phyloP scores from a whole-genome alignment of 2,797 vertebrate species.

The Moxostoma hubbsi region DNA sequence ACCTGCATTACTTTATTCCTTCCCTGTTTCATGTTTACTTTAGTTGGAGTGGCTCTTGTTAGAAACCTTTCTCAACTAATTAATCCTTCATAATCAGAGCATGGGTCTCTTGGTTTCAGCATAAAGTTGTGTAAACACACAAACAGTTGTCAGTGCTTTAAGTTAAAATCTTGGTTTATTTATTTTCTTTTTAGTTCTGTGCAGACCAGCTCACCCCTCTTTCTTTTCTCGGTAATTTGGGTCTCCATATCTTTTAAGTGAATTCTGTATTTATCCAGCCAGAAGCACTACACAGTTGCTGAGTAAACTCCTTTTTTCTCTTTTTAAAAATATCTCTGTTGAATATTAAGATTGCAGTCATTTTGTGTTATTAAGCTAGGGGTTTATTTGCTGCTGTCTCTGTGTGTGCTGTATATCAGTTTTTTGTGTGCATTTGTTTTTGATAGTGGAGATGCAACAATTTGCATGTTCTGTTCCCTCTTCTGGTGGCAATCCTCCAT shows the following conservation, averaged over 20 bases:
- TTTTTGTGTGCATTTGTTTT: too few species aligned
- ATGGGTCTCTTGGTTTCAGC: background rate
- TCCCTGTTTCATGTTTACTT: background rate
- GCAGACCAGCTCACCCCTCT: background rate
- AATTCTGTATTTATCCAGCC: constrained; percentile 20
- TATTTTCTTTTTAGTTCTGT: constrained; percentile 7
- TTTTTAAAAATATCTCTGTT: too few species aligned
- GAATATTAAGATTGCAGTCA: too few species aligned
- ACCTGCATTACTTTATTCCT: background rate
- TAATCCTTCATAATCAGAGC: constrained; percentile 10
- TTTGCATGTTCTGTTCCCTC: too few species aligned
- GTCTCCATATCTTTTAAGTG: constrained; percentile 8
- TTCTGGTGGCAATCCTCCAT: too few species aligned
- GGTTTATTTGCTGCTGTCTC: too few species aligned
- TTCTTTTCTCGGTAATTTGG: background rate
- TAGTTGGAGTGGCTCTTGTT: background rate
- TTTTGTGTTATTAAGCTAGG: too few species aligned
- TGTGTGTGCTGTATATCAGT: too few species aligned
- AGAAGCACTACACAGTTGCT: constrained; percentile 30
- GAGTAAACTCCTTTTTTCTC: background rate
- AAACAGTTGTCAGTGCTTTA: background rate
- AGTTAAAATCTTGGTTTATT: constrained; percentile 6
- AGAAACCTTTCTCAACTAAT: constrained; percentile 27
- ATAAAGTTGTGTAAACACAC: background rate
- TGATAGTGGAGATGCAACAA: too few species aligned